Evolutionary conservation across 2,888 invertebrate genomes (phyloP), one percentile per base, ranked within the genome.

Genomic region (Podabrus alpinus): DNA sequence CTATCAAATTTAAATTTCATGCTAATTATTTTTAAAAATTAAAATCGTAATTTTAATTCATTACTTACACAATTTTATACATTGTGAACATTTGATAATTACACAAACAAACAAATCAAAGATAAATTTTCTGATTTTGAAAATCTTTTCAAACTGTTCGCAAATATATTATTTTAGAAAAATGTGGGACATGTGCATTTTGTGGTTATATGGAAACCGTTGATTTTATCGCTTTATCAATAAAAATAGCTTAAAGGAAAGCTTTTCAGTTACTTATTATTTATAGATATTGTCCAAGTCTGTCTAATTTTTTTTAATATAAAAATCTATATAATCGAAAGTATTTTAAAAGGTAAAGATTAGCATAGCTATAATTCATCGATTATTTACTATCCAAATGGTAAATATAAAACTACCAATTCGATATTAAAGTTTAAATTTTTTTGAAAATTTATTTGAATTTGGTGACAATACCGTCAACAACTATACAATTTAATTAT

Each of bases 1-100:
- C 62, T 64, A 64, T n/a, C n/a, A 19, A 19, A 19, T 64, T 64
- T 64, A 17, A 64, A 64, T 64, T 64, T 64, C 62, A 64, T 64
- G 62, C 62, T 64, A 64, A 64, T 64, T 64, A 64, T 19, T 7
- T 64, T 1, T n/a, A 5, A 29, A 29, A n/a, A 29, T n/a, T 13
- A 45, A n/a, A n/a, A 29, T 29, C 11, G 3, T 29, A 29, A 29
- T 29, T 13, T 3, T 29, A 13, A 29, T 29, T 3, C 29, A 13
- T 11, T 29, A 13, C 29, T 13, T 29, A 19, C 19, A 3, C 2
- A 19, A 19, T 19, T 19, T 19, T 19, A 4, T 3, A 4, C 2
- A 4, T 4, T 3, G 19, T 19, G 4, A 19, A 3, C 2, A 4
- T 19, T 19, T 19, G 2, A 19, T 2, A 19, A 19, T 3, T 19